Evolutionary conservation across 2,797 vertebrate genomes (phyloP).

Genomic region (Acomys russatus): DNA sequence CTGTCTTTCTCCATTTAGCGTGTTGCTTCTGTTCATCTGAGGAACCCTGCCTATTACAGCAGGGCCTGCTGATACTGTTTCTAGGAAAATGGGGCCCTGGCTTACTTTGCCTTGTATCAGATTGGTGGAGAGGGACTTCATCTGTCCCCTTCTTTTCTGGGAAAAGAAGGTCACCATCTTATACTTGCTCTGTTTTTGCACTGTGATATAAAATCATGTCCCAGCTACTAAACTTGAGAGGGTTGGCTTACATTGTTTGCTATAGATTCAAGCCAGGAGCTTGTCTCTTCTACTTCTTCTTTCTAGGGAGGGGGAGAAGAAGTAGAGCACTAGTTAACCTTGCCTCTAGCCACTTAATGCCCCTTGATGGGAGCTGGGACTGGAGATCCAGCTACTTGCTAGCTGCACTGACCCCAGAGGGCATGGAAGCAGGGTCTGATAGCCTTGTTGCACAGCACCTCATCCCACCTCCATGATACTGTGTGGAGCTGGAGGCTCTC

Average conservation of each 20-base stretch:
- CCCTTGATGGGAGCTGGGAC: background rate
- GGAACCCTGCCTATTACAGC: background rate
- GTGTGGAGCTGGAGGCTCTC: background rate
- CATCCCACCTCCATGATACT: background rate
- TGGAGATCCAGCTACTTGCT: background rate
- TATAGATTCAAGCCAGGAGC: background rate
- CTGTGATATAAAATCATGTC: background rate
- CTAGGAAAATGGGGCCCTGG: background rate
- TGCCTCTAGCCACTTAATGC: background rate
- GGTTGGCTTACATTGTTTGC: background rate
- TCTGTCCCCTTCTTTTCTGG: background rate
- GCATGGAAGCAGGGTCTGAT: background rate
- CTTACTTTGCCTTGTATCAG: background rate
- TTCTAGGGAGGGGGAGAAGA: background rate
- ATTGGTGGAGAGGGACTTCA: background rate
- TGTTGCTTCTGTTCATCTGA: background rate
- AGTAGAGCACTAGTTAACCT: background rate
- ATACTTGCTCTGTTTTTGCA: background rate
- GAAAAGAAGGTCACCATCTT: constrained; percentile 13
- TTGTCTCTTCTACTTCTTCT: background rate
- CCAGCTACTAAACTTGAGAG: constrained; percentile 4
- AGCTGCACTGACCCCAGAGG: background rate
- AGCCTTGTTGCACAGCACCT: background rate
- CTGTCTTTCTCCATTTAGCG: background rate
- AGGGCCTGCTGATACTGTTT: background rate